These are phyloP conservation scores for Mycteria americana DNA, from an alignment of 2,797 vertebrate genomes.

Conservation along the genomic window DNA sequence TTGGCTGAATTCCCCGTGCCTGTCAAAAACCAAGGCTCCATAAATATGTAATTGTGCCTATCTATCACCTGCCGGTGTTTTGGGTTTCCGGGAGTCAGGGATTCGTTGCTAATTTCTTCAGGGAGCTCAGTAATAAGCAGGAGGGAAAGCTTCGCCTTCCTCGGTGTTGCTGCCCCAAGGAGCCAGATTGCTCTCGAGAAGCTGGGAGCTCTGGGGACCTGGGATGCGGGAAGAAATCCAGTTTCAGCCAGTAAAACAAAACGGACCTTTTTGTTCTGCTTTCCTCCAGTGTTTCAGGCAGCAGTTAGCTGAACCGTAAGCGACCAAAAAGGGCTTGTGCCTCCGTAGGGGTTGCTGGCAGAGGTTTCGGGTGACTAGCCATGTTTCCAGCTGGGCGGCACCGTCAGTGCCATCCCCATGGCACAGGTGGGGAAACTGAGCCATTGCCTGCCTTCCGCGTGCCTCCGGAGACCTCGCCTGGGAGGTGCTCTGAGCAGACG, in stretches of 20 bases:
- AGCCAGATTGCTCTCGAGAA: background rate
- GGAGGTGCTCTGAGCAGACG: background rate
- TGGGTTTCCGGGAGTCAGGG: background rate
- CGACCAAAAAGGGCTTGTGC: background rate
- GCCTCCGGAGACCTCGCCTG: rapidly evolving
- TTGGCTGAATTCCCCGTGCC: background rate
- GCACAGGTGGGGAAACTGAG: background rate
- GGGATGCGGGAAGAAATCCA: background rate
- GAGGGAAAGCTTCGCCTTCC: background rate
- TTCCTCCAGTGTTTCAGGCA: background rate
- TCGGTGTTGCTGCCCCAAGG: background rate
- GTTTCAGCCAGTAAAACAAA: background rate
- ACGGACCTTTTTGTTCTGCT: background rate
- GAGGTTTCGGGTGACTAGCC: background rate
- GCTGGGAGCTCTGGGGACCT: background rate
- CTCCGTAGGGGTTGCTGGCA: no score
- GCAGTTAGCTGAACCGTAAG: rapidly evolving
- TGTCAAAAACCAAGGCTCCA: background rate
- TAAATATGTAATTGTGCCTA: background rate
- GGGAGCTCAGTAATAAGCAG: background rate
- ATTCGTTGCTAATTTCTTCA: background rate
- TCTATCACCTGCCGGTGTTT: background rate
- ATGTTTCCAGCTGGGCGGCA: rapidly evolving
- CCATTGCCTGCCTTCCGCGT: background rate
- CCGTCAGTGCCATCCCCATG: rapidly evolving